A percentile compares a stretch with the other conserved stretches of the same genome.
Evolutionary conservation across 2,797 vertebrate species (phyloP).

Genomic region (Varecia variegata): DNA sequence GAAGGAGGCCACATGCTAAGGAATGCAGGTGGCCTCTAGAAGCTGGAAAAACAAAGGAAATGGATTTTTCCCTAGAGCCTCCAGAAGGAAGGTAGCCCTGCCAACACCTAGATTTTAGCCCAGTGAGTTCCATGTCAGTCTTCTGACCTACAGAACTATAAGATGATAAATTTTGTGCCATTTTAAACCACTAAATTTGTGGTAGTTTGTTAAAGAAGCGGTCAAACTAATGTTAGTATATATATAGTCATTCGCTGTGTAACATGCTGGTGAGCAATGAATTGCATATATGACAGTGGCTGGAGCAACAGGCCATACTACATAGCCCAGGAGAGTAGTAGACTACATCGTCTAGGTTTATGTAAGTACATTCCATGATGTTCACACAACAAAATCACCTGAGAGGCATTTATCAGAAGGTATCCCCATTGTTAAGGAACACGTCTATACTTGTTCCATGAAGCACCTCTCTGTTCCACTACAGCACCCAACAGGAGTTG

Average conservation of each 20-base stretch:
- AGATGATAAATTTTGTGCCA: background rate
- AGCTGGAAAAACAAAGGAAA: background rate
- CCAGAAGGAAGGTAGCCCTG: background rate
- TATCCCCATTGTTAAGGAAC: background rate
- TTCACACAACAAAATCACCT: background rate
- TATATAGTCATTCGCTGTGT: no score
- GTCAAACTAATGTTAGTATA: background rate
- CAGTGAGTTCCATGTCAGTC: background rate
- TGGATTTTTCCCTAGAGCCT: background rate
- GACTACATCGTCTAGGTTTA: background rate
- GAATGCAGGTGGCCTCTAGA: background rate
- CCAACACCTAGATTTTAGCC: background rate
- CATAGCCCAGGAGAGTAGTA: background rate
- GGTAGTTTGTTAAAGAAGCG: background rate
- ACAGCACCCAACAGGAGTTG: background rate
- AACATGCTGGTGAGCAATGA: background rate
- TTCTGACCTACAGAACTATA: background rate
- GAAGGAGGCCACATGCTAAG: background rate
- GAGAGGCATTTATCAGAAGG: background rate
- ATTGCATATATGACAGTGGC: no score
- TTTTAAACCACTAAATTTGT: background rate
- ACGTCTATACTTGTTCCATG: background rate
- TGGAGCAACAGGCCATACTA: background rate
- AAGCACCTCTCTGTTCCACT: background rate
- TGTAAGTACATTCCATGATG: background rate